Base-by-base conservation (phyloP, 2,888 invertebrate genomes). In the Drosophila atroscutellata region DNA sequence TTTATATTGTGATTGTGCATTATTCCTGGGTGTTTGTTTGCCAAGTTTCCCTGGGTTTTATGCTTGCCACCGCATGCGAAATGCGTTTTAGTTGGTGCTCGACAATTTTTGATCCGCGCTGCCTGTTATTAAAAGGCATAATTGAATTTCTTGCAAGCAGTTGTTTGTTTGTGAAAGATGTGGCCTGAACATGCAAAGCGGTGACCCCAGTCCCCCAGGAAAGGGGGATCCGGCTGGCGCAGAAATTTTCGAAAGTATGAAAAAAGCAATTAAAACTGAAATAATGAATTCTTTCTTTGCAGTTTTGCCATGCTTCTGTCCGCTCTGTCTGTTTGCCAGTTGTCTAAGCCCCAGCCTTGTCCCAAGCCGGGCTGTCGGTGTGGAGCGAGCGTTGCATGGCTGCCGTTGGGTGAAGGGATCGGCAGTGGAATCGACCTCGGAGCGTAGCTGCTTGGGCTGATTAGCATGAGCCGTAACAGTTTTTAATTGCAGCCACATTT, bases 191-290 rank as follows among this genome's bases (percentile, higher is more conserved):
- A 90, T 91, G 91, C 87, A 84, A 91, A 90, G 81, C 32, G 45
- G 50, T 62, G 72, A 65, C 72, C 65, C 28, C 50, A 50, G 51
- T 26, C 39, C 26, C 47, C 15, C 42, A 47, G 64, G 30, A 57
- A 49, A 39, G 45, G 52, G 59, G 75, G 63, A 76, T 72, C 56
- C 72, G 72, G 72, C 77, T 77, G 79, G 73, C 80, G 80, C 76
- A 80, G 59, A 81, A 75, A 73, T 72, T 86, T 86, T 89, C 67
- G 85, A 90, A 92, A 91, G 91, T 91, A 91, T 87, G 90, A 90
- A 91, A 89, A 91, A 91, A 91, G 91, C 86, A 90, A 91, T 91
- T 91, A 92, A 91, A 91, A 91, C 77, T 88, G 81, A 90, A 86
- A 91, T 91, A 91, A 91, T 90, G 91, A 89, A 86, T 91, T 92